These are phyloP conservation scores for Nephrotoma appendiculata DNA, from an alignment of 2,888 invertebrate species.

Conservation along the genomic window DNA sequence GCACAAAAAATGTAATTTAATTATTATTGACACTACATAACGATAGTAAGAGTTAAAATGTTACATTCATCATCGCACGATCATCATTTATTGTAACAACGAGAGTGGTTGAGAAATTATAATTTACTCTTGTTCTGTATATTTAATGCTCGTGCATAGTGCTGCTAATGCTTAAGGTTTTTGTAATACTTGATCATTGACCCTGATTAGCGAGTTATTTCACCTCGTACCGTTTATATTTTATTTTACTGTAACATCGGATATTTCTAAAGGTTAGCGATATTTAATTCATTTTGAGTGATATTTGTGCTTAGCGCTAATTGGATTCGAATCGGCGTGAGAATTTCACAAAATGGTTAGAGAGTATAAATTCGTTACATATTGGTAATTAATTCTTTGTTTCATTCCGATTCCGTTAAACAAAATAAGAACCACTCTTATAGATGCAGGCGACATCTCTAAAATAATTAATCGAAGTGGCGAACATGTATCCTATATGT, in stretches of 20 bases:
- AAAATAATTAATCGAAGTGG: too few relatives aligned
- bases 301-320: neutral
- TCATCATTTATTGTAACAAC: neutral
- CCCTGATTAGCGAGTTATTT: neutral
- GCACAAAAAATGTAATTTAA: neutral
- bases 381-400: too few relatives aligned
- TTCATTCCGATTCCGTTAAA: too few relatives aligned
- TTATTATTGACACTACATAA: neutral
- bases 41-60: neutral
- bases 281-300: neutral
- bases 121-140: neutral
- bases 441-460: too few relatives aligned
- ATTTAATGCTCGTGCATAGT: neutral
- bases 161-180: neutral
- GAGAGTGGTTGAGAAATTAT: neutral
- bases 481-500: too few relatives aligned
- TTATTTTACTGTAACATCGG: neutral
- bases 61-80: neutral
- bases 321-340: neutral
- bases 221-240: neutral
- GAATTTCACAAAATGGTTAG: neutral
- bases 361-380: neutral
- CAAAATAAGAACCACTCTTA: too few relatives aligned
- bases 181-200: neutral
- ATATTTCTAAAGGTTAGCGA: neutral